Evolutionary conservation across 2,888 invertebrate species (phyloP), one percentile per base, ranked within the genome.

Genomic region (Ametastegia equiseti): DNA sequence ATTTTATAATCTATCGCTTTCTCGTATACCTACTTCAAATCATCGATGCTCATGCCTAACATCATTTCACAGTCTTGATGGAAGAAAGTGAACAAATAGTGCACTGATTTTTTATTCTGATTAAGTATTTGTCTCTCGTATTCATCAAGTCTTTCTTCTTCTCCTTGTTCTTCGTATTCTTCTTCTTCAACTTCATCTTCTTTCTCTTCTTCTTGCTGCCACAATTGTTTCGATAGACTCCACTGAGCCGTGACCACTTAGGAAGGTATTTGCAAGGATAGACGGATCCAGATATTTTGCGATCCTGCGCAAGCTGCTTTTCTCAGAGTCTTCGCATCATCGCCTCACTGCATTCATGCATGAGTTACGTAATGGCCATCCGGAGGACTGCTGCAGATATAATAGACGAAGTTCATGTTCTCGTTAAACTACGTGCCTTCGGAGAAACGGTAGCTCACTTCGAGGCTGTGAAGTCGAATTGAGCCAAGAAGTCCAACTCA

Each of bases 181-280:
- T 36, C 1, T 50, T 39, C 27, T 11, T 15, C 7, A 23, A 27
- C 47, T 6, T 36, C 19, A 30, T 36, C 11, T 13, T 13, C 19
- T 27, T 23, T n/a, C n/a, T n/a, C n/a, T n/a, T n/a, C n/a, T n/a
- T n/a, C n/a, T n/a, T n/a, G n/a, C n/a, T n/a, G n/a, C n/a, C n/a
- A n/a, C 71, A 15, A 47, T 47, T 42, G 30, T 71, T 7, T 47
- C 71, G 71, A 67, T 39, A 67, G 47, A 6, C 30, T 71, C 23
- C 71, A 71, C 19, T 30, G 45, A 47, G 27, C 42, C 71, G 47
- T 47, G 71, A 75, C 75, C 75, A 75, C 75, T 75, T 75, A 75
- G 36, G 50, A 13, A 54, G 75, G 75, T 50, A 73, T 73, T 47
- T 42, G 50, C 27, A 7, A 30, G 73, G 30, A n/a, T 30, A 30